phyloP scores from a whole-genome alignment of 2,888 invertebrate genomes.

The Globia sparganii region DNA sequence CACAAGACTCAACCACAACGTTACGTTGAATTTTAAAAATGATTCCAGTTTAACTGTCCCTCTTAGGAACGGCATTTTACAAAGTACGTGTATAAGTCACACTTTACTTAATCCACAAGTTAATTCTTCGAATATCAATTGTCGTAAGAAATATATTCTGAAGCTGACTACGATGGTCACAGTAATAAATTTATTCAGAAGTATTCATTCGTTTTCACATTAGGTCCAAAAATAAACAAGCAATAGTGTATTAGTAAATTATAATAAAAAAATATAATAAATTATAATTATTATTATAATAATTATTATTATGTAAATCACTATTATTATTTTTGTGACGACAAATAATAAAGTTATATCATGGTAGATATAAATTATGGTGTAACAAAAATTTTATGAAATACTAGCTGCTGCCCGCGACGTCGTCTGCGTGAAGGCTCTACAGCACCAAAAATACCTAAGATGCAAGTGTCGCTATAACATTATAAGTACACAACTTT shows the following conservation, averaged over 20 bases:
- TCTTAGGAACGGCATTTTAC: constrained; percentile 2
- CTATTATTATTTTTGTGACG: background rate
- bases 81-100: background rate
- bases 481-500: too few species aligned
- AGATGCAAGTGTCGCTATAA: too few species aligned
- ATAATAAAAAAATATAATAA: too few species aligned
- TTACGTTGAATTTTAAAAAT: constrained; percentile 1
- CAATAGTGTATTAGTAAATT: background rate
- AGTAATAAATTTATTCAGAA: background rate
- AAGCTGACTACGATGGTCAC: too few species aligned
- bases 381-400: background rate
- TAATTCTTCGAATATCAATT: background rate
- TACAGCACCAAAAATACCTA: too few species aligned
- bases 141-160: background rate
- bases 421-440: too few species aligned
- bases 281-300: too few species aligned
- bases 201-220: background rate
- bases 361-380: background rate
- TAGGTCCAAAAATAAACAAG: background rate
- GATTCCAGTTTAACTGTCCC: background rate
- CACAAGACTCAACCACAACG: constrained; percentile 11
- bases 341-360: background rate
- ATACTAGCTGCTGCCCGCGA: too few species aligned
- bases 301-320: too few species aligned
- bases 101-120: background rate